These are phyloP conservation scores for Eulimnadia texana DNA, from an alignment of 1,140 invertebrate genomes.

Conservation along the genomic window DNA sequence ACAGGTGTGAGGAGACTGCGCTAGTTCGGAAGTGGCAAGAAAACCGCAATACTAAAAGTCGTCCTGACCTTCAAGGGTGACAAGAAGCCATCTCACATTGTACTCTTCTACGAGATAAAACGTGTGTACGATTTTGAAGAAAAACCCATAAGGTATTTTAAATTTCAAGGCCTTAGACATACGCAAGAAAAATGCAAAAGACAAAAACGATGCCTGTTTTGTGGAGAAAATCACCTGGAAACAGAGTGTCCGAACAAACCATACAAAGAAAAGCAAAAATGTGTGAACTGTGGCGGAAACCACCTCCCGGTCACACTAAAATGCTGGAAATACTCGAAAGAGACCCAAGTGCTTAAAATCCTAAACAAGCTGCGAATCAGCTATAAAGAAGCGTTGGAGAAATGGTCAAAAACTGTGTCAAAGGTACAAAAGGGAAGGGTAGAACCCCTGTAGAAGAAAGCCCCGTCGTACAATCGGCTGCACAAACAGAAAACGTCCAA, in stretches of 20 bases:
- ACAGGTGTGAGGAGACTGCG: too few species aligned
- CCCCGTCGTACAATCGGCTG: background rate
- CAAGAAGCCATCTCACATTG: too few species aligned
- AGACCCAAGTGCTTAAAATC: background rate
- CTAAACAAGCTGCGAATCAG: background rate
- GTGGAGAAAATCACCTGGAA: background rate
- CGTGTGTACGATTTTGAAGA: too few species aligned
- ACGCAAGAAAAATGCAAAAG: background rate
- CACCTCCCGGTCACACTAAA: background rate
- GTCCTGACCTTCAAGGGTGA: too few species aligned
- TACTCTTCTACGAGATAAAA: too few species aligned
- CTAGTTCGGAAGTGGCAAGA: too few species aligned
- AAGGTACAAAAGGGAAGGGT: background rate
- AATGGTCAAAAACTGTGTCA: background rate
- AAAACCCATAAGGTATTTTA: too few species aligned
- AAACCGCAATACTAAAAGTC: too few species aligned
- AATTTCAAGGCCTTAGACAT: background rate
- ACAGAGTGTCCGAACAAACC: background rate
- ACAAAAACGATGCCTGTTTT: background rate
- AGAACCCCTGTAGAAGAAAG: background rate
- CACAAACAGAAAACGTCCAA: background rate
- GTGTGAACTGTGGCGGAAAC: background rate
- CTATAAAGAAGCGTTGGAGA: background rate
- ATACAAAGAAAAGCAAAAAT: background rate
- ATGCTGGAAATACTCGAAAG: background rate